Evolutionary conservation across 2,888 invertebrate species (phyloP), one percentile per base, ranked within the genome.

Genomic region (Drosophila nigricruria): DNA sequence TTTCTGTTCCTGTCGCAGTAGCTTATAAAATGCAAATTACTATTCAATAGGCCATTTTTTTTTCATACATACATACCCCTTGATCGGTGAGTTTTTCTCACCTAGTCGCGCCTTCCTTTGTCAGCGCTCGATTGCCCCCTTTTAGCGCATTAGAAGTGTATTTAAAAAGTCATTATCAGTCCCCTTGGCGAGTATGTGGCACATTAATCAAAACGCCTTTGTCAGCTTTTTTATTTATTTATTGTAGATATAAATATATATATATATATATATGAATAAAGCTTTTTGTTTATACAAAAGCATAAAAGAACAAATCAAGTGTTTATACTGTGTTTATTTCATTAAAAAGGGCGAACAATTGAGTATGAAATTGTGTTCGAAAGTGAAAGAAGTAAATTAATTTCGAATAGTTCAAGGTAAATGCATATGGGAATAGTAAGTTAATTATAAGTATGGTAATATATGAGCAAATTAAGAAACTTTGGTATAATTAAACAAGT

Each of bases 1-100:
- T 45, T 56, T 60, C 61, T 30, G 25, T 42, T 50, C 27, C 38
- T 45, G 36, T 25, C 70, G 47, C 56, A 68, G 59, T 40, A 70
- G 75, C 77, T 79, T 89, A 85, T 84, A 67, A 87, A 80, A 86
- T 89, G 85, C 85, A 86, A 86, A 89, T 86, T 87, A 87, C 89
- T 79, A 78, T 89, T 89, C 89, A 89, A 86, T 86, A 79, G 79
- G 52, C 54, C 27, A 63, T 71, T 62, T 71, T 73, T 73, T 64
- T 73, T 54, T n/a, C n/a, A n/a, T n/a, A n/a, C n/a, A 27, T 52
- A 34, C 71, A 49, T 47, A 52, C 47, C 58, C 68, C 61, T 49
- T 23, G 78, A 73, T 78, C 76, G 58, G 34, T 50, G 38, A 43
- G 63, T 74, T 73, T 78, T 76, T 58, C 72, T 77, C 72, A 77